phyloP scores from a whole-genome alignment of 2,888 invertebrate species.

The Ichneumoninae sp. region DNA sequence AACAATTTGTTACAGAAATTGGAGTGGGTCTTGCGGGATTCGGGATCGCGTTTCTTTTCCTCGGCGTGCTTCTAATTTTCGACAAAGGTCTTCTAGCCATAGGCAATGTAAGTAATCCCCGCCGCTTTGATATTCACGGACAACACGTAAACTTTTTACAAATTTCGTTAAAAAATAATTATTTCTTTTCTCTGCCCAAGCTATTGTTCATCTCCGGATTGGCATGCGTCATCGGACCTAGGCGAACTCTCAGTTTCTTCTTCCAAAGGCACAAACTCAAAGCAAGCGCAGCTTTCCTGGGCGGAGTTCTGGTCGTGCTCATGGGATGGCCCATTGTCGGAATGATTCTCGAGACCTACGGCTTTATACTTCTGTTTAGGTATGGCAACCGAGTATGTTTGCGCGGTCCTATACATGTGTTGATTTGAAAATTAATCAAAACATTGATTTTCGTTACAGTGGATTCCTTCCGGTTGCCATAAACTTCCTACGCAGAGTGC shows the following conservation, averaged over 20 bases:
- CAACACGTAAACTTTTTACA: not conserved
- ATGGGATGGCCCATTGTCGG: slow-evolving; percentile 98
- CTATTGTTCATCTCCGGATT: slow-evolving; percentile 98
- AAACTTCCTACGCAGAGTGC: slow-evolving; percentile 97
- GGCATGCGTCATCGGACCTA: slow-evolving; percentile 97
- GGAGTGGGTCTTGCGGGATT: slow-evolving; percentile 98
- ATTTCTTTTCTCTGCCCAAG: slow-evolving; percentile 85
- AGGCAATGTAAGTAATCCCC: slow-evolving; percentile 94
- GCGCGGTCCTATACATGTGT: too few relatives aligned
- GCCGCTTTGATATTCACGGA: not conserved
- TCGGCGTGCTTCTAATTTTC: slow-evolving; percentile 96
- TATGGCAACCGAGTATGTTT: slow-evolving; percentile 77
- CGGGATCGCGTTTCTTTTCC: slow-evolving; percentile 96
- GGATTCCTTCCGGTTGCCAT: slow-evolving; percentile 98
- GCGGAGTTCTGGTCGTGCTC: slow-evolving; percentile 96
- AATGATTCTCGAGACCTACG: slow-evolving; percentile 98
- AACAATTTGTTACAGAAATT: slow-evolving; percentile 90
- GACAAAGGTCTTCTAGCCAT: slow-evolving; percentile 99
- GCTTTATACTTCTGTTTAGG: slow-evolving; percentile 95
- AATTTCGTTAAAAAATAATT: not conserved
- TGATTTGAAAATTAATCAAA: not conserved
- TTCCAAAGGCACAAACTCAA: slow-evolving; percentile 98
- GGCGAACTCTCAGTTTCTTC: slow-evolving; percentile 98
- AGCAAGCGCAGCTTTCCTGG: slow-evolving; percentile 95
- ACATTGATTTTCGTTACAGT: slow-evolving; percentile 86